phyloP scores from a whole-genome alignment of 2,888 invertebrate species.

The Ypsolopha scabrella region DNA sequence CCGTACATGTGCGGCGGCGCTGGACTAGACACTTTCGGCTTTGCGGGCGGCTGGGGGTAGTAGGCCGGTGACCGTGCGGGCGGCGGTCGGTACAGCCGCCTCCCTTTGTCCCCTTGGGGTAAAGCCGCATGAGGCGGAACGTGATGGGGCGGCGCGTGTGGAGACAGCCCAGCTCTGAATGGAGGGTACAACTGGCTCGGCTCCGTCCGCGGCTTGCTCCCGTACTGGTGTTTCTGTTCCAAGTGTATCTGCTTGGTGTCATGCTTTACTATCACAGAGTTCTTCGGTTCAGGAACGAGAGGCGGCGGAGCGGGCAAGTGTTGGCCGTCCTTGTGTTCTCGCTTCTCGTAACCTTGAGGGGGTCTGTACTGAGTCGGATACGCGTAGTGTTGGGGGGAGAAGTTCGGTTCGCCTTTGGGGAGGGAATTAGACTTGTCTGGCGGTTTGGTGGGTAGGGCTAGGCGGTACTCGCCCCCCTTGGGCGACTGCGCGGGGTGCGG shows the following conservation, averaged over 20 bases:
- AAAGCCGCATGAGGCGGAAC: slow-evolving; percentile 48
- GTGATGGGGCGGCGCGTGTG: slow-evolving; percentile 67
- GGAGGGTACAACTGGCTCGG: slow-evolving; percentile 68
- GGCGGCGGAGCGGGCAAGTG: slow-evolving; percentile 76
- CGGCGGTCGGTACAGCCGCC: slow-evolving; percentile 45
- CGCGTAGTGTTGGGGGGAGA: slow-evolving; percentile 76
- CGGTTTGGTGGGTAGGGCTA: slow-evolving; percentile 25
- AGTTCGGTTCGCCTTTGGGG: slow-evolving; percentile 77
- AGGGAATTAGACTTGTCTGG: slow-evolving; percentile 40
- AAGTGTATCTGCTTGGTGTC: slow-evolving; percentile 75
- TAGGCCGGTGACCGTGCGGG: slow-evolving; percentile 30
- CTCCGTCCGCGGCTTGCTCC: slow-evolving; percentile 69
- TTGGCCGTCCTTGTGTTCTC: slow-evolving; percentile 60
- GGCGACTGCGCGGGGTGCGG: background rate
- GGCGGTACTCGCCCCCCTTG: background rate
- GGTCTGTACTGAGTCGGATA: slow-evolving; percentile 55
- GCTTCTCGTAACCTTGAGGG: slow-evolving; percentile 68
- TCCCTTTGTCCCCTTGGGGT: slow-evolving; percentile 36
- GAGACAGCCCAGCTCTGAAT: slow-evolving; percentile 58
- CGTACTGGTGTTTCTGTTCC: slow-evolving; percentile 70
- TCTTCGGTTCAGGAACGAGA: slow-evolving; percentile 76
- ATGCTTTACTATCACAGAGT: slow-evolving; percentile 84
- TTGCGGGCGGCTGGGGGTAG: slow-evolving; percentile 37
- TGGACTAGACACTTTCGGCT: slow-evolving; percentile 31
- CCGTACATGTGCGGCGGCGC: slow-evolving; percentile 79